Percentiles rank a stretch among this genome's conserved stretches.
phyloP scores from a whole-genome alignment of 2,888 invertebrate species.

The Anarsia innoxiella region DNA sequence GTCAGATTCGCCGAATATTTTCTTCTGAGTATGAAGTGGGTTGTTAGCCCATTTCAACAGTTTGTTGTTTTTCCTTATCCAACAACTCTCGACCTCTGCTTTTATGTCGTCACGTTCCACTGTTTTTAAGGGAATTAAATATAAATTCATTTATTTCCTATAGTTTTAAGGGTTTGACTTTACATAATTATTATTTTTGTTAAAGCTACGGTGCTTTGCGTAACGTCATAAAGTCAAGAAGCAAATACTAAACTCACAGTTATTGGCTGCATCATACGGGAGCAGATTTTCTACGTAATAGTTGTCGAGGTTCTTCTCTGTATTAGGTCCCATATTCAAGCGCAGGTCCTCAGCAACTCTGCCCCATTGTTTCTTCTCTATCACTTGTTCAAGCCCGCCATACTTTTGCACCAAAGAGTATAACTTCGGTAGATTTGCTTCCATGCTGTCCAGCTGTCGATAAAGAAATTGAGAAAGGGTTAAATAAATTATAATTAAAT shows the following conservation, averaged over 20 bases:
- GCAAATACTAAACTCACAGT: too few relatives aligned
- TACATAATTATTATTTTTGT: background rate
- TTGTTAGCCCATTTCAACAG: conserved; percentile 40
- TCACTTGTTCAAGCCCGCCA: conserved; percentile 90
- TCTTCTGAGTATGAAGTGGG: conserved; percentile 40
- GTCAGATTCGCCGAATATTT: conserved; percentile 34
- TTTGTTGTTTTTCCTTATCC: conserved; percentile 78
- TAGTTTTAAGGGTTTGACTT: background rate
- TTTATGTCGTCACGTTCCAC: conserved; percentile 85
- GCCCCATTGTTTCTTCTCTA: conserved; percentile 91
- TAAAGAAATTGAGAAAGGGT: too few relatives aligned
- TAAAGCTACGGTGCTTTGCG: background rate
- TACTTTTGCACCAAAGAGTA: conserved; percentile 89
- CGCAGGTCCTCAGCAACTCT: conserved; percentile 92
- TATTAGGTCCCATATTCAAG: conserved; percentile 85
- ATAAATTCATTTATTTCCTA: background rate
- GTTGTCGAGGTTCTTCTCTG: conserved; percentile 88
- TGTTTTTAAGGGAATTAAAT: conserved; percentile 20
- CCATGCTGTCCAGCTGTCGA: conserved; percentile 88
- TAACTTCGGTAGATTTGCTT: conserved; percentile 89
- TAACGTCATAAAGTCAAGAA: background rate
- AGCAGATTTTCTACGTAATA: conserved; percentile 93
- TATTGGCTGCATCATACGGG: conserved; percentile 89
- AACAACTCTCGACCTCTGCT: conserved; percentile 82
- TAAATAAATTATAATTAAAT: too few relatives aligned